A percentile compares a stretch with the other conserved stretches of the same genome.
Evolutionary conservation across 1,140 invertebrate genomes (phyloP).

Genomic region (Telenomus remus): DNA sequence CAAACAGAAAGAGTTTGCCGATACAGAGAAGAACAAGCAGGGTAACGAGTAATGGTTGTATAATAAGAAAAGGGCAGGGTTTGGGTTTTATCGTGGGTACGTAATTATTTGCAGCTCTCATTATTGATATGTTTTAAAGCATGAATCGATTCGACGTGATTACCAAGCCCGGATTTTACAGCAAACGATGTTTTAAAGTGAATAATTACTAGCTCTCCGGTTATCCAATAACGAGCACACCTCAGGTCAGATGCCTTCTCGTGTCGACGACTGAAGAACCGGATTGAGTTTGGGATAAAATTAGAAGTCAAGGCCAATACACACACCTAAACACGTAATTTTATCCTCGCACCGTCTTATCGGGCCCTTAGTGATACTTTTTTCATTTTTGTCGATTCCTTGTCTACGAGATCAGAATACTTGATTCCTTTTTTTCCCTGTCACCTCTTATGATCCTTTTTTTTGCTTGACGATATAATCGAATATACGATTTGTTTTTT

Average conservation of each 20-base stretch:
- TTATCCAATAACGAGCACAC: constrained; percentile 59
- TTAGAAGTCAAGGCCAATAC: constrained; percentile 67
- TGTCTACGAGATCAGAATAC: constrained; percentile 31
- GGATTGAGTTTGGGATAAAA: constrained; percentile 69
- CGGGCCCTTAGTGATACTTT: constrained; percentile 32
- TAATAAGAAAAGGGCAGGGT: no score
- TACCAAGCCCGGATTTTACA: constrained; percentile 49
- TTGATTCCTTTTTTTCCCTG: constrained; percentile 19
- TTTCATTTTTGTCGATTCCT: constrained; percentile 44
- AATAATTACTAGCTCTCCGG: constrained; percentile 52
- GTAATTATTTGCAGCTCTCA: no score
- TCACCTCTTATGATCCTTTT: not conserved
- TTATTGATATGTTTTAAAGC: constrained; percentile 51
- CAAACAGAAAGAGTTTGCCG: no score
- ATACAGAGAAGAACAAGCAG: not conserved
- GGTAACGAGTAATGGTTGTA: no score
- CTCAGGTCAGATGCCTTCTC: constrained; percentile 53
- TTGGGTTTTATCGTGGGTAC: no score
- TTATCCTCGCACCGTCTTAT: constrained; percentile 54
- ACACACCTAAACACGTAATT: constrained; percentile 59
- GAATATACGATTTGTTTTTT: not conserved
- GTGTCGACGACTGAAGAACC: constrained; percentile 63
- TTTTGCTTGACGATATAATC: not conserved
- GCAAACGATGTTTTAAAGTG: constrained; percentile 55
- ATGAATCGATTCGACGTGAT: constrained; percentile 50